phyloP scores from a whole-genome alignment of 2,113 vertebrate species.

The Phylloscopus whistleri region DNA sequence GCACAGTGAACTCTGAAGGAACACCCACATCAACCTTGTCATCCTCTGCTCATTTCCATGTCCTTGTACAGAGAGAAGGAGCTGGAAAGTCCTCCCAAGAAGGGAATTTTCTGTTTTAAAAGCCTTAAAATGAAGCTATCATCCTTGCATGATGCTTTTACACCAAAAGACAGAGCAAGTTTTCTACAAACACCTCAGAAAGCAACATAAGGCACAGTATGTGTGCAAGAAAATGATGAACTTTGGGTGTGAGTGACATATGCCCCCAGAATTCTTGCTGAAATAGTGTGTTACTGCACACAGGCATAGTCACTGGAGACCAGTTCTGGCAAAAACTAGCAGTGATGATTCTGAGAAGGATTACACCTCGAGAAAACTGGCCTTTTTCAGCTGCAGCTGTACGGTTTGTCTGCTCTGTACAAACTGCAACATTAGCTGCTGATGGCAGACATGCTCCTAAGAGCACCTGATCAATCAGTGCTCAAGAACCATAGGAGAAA shows the following conservation, averaged over 20 bases:
- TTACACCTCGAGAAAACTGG: neutral
- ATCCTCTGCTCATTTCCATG: neutral
- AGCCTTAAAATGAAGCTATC: neutral
- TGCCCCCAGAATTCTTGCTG: neutral
- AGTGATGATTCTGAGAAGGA: neutral
- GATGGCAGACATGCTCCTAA: neutral
- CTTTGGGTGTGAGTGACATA: neutral
- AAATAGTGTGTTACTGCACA: neutral
- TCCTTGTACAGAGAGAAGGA: neutral
- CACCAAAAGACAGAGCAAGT: neutral
- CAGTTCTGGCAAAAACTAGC: neutral
- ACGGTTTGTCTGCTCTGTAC: fast-evolving
- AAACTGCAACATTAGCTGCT: neutral
- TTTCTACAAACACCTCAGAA: neutral
- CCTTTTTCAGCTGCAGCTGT: neutral
- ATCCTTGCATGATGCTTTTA: neutral
- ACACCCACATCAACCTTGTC: neutral
- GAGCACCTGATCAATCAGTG: neutral
- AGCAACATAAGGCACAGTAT: neutral
- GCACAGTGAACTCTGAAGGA: neutral
- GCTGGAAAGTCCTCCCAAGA: neutral
- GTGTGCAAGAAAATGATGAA: neutral
- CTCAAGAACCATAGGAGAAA: neutral
- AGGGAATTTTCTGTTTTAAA: neutral
- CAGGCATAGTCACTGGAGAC: neutral